Base-by-base conservation (phyloP, 2,888 invertebrate genomes). In the Leptura quadrifasciata region DNA sequence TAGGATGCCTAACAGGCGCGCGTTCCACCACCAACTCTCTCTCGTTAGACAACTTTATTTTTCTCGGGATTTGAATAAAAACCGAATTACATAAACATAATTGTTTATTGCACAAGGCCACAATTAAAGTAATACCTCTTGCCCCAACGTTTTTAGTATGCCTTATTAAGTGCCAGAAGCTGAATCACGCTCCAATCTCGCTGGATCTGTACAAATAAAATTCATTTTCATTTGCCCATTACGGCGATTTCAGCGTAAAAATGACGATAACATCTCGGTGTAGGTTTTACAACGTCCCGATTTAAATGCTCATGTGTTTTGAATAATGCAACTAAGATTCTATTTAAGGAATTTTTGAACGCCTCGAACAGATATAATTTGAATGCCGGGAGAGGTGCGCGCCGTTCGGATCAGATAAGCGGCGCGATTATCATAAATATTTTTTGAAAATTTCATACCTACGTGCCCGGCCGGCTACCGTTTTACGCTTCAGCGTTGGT, bases 281-380 rank as follows among this genome's bases (percentile, higher is more conserved):
- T 79, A 70, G 78, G 78, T 73, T 79, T 76, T 58, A 79, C 72
- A 67, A 71, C 71, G 73, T 73, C 68, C 76, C 72, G 67, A 73
- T 79, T 78, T 74, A 72, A 78, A 78, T 76, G 76, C 72, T 65
- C 64, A 72, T 69, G 76, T 52, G 76, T 76, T 76, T 76, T 78
- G 76, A 76, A 78, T 76, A 76, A 76, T 75, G 72, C 78, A 57
- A 69, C 39, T 18, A 17, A 31, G 54, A 15, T 67, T 17, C 67
- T 67, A 52, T 18, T 65, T 65, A 65, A 65, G 65, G 47, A 65
- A 65, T 65, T 65, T 39, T 39, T 21, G 47, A 65, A 65, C 65
- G 65, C 47, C 65, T n/a, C 9, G 24, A 18, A 63, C 17, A 15
- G 18, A 63, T 63, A 31, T 15, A 17, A 35, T 57, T 57, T 57